Evolutionary conservation across 2,113 vertebrate genomes (phyloP).

Genomic region (Strigops habroptila): DNA sequence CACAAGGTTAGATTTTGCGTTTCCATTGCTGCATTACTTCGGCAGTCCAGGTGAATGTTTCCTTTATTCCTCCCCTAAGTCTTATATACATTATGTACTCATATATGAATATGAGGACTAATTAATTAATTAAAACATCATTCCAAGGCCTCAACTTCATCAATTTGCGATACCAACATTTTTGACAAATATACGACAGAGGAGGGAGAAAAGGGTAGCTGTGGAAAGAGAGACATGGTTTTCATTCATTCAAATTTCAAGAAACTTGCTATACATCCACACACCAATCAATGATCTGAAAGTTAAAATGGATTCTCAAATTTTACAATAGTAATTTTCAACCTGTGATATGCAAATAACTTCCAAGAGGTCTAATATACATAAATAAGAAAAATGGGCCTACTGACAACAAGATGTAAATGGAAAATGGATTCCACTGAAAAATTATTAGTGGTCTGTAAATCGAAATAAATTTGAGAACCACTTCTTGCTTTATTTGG

Average conservation of each 20-base stretch:
- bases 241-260: not conserved
- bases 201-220: not conserved
- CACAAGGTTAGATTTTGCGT: not conserved
- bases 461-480: not conserved
- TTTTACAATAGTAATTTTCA: not conserved
- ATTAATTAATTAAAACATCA: not conserved
- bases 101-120: not conserved
- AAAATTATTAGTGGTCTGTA: not conserved
- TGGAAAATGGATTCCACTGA: not conserved
- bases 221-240: not conserved
- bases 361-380: not conserved
- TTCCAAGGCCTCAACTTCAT: not conserved
- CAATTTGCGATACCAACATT: not conserved
- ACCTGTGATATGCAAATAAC: not conserved
- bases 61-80: not conserved
- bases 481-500: not conserved
- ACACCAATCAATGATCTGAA: not conserved
- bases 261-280: not conserved
- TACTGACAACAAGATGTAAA: not conserved
- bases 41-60: not conserved
- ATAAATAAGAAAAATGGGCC: not conserved
- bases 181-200: not conserved
- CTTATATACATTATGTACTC: fast-evolving
- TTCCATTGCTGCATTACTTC: not conserved
- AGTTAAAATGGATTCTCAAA: not conserved